Conservation (phyloP, 2,113 vertebrate genomes). For the Callospermophilus lateralis region DNA sequence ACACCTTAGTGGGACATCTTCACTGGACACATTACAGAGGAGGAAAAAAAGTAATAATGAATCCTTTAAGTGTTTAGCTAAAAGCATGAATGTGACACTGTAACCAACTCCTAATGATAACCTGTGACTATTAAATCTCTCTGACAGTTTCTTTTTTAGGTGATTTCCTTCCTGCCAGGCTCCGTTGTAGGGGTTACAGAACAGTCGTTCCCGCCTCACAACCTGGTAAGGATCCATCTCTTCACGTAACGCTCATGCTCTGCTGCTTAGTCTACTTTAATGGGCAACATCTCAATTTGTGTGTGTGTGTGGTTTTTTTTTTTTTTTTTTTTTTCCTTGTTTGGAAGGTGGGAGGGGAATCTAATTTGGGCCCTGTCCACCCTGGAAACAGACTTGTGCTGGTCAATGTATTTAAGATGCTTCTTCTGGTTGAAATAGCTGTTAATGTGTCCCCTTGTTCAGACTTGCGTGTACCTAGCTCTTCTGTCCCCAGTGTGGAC, state of each 20-base stretch:
- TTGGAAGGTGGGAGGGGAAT: constrained; percentile 71
- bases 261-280: constrained; percentile 85
- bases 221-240: constrained; percentile 99
- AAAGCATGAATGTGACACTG: constrained; percentile 90
- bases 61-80: constrained; percentile 85
- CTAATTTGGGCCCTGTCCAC: constrained; percentile 85
- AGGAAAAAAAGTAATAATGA: constrained; percentile 86
- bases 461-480: constrained; percentile 85
- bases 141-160: constrained; percentile 99
- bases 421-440: constrained; percentile 82
- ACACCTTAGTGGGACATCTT: constrained; percentile 87
- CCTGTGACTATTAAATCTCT: constrained; percentile 99
- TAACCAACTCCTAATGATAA: constrained; percentile 90
- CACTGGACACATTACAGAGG: constrained; percentile 89
- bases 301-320: constrained; percentile 69
- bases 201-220: constrained; percentile 94
- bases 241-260: constrained; percentile 91
- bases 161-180: constrained; percentile 96
- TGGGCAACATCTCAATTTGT: constrained; percentile 77
- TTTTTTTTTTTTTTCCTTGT: constrained; percentile 12
- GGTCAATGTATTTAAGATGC: constrained; percentile 82
- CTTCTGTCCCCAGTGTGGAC: constrained; percentile 86
- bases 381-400: constrained; percentile 86
- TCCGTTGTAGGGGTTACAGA: constrained; percentile 97
- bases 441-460: constrained; percentile 85